Evolutionary conservation across 2,797 vertebrate genomes (phyloP), one percentile per base, ranked within the genome.

Genomic region (Hippoglossus hippoglossus): DNA sequence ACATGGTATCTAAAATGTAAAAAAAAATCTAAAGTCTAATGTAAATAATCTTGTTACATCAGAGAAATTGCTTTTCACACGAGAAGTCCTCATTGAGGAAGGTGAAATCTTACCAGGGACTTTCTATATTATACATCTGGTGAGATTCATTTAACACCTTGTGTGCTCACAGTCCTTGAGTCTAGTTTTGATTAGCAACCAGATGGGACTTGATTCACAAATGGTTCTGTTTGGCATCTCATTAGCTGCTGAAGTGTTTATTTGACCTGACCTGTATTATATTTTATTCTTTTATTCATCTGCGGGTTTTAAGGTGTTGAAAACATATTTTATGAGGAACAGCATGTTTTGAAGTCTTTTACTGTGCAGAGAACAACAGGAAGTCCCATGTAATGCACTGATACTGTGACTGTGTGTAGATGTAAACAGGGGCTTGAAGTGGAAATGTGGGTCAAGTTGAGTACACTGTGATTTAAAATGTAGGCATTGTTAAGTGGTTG

Each of bases 161-260:
- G 67, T 80, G 59, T 80, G 53, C 78, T 80, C 81, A 78, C 70
- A 82, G 71, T 79, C 57, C 71, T 83, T 76, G 66, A 83, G 47
- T 83, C 77, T 77, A 71, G 52, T 83, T 86, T 82, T 67, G 66
- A 87, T 86, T 80, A 85, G 82, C 70, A 75, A 79, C 66, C 89
- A 71, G 67, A 58, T 74, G 77, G 79, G 81, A 79, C 71, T 71
- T 86, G 79, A 88, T 85, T 83, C 80, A 52, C 75, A 78, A 78
- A 71, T 72, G 70, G 26, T 57, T 78, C 78, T 80, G 83, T 87
- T 82, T 86, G 82, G 75, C 67, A 87, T 83, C 79, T 83, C 71
- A 82, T 82, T 84, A 85, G 50, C 46, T 24, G 50, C 36, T 84
- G 62, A 83, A 80, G 75, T 53, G 52, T 53, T 53, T 54, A 21